phyloP scores from a whole-genome alignment of 2,113 vertebrate genomes.

The Hippocampus guttulatus region DNA sequence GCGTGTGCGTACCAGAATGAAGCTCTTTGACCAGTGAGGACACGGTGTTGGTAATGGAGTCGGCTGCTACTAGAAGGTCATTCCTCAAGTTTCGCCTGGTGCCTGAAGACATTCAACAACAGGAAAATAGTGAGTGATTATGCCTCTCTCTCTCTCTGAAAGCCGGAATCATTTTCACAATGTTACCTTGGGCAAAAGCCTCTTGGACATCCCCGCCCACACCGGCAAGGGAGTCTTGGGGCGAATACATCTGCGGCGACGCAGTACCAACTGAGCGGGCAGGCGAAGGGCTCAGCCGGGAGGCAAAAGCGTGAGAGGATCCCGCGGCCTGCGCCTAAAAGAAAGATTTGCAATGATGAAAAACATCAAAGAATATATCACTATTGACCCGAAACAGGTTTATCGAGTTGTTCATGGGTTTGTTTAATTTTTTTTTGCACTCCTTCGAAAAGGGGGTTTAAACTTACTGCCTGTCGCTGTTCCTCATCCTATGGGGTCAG shows the following conservation, averaged over 20 bases:
- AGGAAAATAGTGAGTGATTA: not conserved
- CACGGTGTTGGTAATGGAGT: conserved; percentile 97
- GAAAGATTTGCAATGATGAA: not conserved
- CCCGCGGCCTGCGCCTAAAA: conserved; percentile 83
- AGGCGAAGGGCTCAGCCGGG: conserved; percentile 76
- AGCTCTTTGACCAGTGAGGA: conserved; percentile 96
- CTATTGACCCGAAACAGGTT: not conserved
- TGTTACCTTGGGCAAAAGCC: conserved; percentile 84
- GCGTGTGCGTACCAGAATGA: conserved; percentile 79
- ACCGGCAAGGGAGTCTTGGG: conserved; percentile 79
- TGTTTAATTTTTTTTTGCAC: no score
- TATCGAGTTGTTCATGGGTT: not conserved
- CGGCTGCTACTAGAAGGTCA: conserved; percentile 91
- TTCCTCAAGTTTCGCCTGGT: conserved; percentile 87
- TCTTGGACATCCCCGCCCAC: conserved; percentile 85
- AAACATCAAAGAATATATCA: not conserved
- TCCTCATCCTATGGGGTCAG: conserved; percentile 85
- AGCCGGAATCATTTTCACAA: not conserved
- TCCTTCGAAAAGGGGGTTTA: not conserved
- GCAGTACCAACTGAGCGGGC: conserved; percentile 77
- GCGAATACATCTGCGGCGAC: conserved; percentile 70
- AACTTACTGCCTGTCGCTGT: conserved; percentile 98
- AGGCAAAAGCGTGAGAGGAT: conserved; percentile 81
- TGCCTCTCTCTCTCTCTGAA: not conserved
- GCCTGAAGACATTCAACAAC: conserved; percentile 65